phyloP scores from a whole-genome alignment of 2,113 vertebrate genomes.

The Stictonetta naevosa region DNA sequence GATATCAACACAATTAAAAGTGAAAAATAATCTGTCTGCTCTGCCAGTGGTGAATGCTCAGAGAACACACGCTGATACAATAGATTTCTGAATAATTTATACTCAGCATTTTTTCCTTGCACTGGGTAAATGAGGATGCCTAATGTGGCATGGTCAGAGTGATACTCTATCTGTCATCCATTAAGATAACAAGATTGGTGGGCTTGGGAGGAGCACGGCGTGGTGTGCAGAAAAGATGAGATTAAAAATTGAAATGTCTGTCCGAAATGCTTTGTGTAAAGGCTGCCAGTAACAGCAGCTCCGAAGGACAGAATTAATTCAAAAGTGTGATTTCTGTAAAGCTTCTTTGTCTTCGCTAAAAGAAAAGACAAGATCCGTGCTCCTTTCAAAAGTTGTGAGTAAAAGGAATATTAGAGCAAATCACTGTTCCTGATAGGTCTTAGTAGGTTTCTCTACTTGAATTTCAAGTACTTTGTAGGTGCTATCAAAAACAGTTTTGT shows the following conservation, averaged over 20 bases:
- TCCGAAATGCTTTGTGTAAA: slow-evolving; percentile 16
- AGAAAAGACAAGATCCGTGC: background rate
- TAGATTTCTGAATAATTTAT: slow-evolving; percentile 90
- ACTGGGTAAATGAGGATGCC: slow-evolving; percentile 94
- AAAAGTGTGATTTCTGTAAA: background rate
- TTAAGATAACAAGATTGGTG: slow-evolving; percentile 93
- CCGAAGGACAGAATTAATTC: slow-evolving; percentile 52
- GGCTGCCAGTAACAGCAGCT: slow-evolving; percentile 41
- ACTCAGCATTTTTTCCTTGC: slow-evolving; percentile 81
- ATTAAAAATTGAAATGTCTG: slow-evolving; percentile 68
- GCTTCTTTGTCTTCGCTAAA: slow-evolving; percentile 8
- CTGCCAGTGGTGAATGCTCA: slow-evolving; percentile 80
- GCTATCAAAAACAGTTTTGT: slow-evolving; percentile 39
- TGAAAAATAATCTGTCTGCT: slow-evolving; percentile 87
- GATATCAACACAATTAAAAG: slow-evolving; percentile 91
- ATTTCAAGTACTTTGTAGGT: slow-evolving; percentile 13
- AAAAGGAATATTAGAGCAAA: background rate
- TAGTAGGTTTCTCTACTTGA: background rate
- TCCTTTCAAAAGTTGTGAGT: background rate
- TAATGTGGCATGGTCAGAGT: slow-evolving; percentile 73
- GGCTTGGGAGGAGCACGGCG: slow-evolving; percentile 28
- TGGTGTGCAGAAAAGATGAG: slow-evolving; percentile 5
- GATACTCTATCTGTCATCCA: slow-evolving; percentile 82
- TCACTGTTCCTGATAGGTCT: background rate
- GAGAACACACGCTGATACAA: slow-evolving; percentile 82